Evolutionary conservation across 1,140 invertebrate species (phyloP).

Genomic region (Zaprionus davidi): DNA sequence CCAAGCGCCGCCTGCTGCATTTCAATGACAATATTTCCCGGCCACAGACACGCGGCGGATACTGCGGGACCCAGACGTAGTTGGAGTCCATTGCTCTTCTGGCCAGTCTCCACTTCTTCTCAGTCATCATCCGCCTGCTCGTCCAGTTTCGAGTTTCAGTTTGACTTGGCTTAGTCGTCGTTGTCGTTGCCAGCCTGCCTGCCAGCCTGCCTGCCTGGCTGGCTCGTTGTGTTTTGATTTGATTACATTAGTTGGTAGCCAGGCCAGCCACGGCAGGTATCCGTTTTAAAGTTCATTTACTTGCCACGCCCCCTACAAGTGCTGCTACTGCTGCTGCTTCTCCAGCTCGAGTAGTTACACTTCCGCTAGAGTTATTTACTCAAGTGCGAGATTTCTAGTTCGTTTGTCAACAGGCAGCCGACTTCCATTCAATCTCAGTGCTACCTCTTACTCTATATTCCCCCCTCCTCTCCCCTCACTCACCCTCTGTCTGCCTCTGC

Average conservation of each 20-base stretch:
- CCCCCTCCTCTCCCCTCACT: neutral
- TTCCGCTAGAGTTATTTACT: constrained; percentile 76
- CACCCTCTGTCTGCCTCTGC: neutral
- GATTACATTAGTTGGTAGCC: constrained; percentile 71
- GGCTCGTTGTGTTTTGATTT: constrained; percentile 73
- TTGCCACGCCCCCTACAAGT: constrained; percentile 32
- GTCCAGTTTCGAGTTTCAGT: constrained; percentile 40
- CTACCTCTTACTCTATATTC: neutral
- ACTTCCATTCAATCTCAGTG: constrained; percentile 4
- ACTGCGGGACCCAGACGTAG: neutral
- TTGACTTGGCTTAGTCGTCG: constrained; percentile 65
- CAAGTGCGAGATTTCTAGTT: constrained; percentile 80
- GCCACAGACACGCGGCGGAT: neutral
- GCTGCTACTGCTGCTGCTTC: neutral
- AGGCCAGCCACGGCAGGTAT: constrained; percentile 21
- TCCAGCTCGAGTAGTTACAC: constrained; percentile 58
- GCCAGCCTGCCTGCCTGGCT: neutral
- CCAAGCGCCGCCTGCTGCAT: constrained; percentile 51
- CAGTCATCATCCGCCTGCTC: constrained; percentile 7
- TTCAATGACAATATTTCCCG: constrained; percentile 75
- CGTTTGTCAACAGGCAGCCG: constrained; percentile 62
- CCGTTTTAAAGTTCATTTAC: constrained; percentile 79
- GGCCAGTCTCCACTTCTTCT: neutral
- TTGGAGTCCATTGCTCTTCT: constrained; percentile 47
- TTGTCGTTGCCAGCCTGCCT: constrained; percentile 47